Conservation (phyloP, 2,888 invertebrate species). For the Mesoligia furuncula region DNA sequence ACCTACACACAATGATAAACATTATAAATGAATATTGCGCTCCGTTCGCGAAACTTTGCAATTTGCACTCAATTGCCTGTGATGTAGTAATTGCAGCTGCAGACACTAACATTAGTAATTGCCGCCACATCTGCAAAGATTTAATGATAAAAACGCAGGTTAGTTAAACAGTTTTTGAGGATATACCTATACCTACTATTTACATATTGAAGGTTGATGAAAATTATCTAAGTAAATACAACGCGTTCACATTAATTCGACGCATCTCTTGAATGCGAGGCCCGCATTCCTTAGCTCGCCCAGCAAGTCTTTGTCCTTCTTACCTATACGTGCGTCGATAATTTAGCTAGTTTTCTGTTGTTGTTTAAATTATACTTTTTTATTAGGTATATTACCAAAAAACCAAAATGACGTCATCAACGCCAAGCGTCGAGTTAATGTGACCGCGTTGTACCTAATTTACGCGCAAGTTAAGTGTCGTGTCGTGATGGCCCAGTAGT, state of each 20-base stretch:
- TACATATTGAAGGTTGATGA: slow-evolving; percentile 26
- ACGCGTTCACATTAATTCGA: too few species aligned
- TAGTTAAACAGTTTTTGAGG: slow-evolving; percentile 12
- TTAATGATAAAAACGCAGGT: slow-evolving; percentile 39
- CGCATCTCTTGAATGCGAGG: too few species aligned
- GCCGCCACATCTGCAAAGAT: slow-evolving; percentile 43
- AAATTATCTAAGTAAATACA: background rate
- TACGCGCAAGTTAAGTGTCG: background rate
- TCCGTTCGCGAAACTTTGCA: slow-evolving; percentile 71
- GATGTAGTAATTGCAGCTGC: slow-evolving; percentile 71
- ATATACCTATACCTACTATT: background rate
- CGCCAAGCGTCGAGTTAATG: too few species aligned
- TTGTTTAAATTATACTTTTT: too few species aligned
- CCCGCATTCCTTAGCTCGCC: too few species aligned
- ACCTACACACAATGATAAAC: slow-evolving; percentile 67
- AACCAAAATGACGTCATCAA: too few species aligned
- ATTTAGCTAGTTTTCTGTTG: too few species aligned
- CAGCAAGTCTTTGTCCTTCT: too few species aligned
- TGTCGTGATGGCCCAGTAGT: background rate
- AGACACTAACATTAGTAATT: slow-evolving; percentile 55
- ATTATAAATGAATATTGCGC: slow-evolving; percentile 71
- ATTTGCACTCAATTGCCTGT: slow-evolving; percentile 66
- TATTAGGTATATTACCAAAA: too few species aligned
- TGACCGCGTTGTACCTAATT: too few species aligned
- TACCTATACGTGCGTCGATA: too few species aligned